Evolutionary conservation across 2,888 invertebrate genomes (phyloP).

Genomic region (Furcula furcula): DNA sequence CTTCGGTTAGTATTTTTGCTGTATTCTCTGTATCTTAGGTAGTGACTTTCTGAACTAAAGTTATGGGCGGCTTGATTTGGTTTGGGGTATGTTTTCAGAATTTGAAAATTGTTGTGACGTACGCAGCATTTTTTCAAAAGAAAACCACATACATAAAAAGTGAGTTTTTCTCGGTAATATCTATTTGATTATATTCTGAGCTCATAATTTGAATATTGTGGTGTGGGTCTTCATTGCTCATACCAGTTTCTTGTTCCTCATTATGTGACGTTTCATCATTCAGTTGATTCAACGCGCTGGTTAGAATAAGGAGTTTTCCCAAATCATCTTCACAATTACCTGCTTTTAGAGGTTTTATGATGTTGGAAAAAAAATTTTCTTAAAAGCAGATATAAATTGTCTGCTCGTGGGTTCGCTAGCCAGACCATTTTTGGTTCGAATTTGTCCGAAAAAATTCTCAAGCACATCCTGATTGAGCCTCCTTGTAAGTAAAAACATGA

Average conservation of each 20-base stretch:
- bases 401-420: conserved; percentile 7
- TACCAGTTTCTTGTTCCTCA: conserved; percentile 1
- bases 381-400: conserved; percentile 10
- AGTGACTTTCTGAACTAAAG: conserved; percentile 5
- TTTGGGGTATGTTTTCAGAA: conserved; percentile 5
- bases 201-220: conserved; percentile 4
- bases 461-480: conserved; percentile 7
- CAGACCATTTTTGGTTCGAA: conserved; percentile 8
- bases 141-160: conserved; percentile 11
- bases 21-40: conserved; percentile 8
- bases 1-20: background rate
- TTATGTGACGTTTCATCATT: background rate
- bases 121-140: conserved; percentile 8
- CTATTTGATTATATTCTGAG: conserved; percentile 10
- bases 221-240: conserved; percentile 5
- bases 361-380: conserved; percentile 5
- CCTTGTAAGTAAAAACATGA: conserved; percentile 4
- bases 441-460: conserved; percentile 10
- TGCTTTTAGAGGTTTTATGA: conserved; percentile 4
- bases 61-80: conserved; percentile 4
- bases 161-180: conserved; percentile 8
- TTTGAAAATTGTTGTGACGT: conserved; percentile 4
- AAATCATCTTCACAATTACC: conserved; percentile 7
- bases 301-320: conserved; percentile 5
- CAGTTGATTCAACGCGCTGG: background rate